phyloP scores from a whole-genome alignment of 2,113 vertebrate species.

The Megaptera novaeangliae region DNA sequence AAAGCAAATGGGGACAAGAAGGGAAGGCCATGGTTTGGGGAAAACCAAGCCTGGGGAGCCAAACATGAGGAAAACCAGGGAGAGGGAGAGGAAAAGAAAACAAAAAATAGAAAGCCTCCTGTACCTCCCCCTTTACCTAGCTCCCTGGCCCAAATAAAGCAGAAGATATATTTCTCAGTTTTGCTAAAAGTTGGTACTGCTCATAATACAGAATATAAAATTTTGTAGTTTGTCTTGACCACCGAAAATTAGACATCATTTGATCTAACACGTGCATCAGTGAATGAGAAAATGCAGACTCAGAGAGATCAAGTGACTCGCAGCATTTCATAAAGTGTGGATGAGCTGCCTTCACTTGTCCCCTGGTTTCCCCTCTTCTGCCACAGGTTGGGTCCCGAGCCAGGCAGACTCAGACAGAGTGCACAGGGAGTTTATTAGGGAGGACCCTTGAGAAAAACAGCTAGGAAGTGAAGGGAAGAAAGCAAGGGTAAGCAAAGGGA shows the following conservation, averaged over 20 bases:
- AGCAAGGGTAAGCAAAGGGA: not conserved
- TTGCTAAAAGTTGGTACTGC: not conserved
- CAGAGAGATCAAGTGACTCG: not conserved
- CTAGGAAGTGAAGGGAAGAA: not conserved
- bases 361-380: not conserved
- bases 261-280: not conserved
- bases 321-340: not conserved
- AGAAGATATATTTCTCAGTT: not conserved
- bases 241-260: not conserved
- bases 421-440: not conserved
- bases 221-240: not conserved
- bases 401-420: not conserved
- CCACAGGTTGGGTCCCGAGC: not conserved
- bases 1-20: not conserved
- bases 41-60: not conserved
- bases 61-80: not conserved
- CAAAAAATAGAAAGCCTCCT: not conserved
- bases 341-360: not conserved
- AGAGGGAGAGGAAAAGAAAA: not conserved
- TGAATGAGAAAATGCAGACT: not conserved
- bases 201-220: not conserved
- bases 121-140: fast-evolving
- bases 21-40: not conserved
- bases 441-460: not conserved
- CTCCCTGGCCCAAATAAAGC: not conserved